Base-by-base conservation (phyloP, 2,888 invertebrate species). In the Bellardia bayeri region DNA sequence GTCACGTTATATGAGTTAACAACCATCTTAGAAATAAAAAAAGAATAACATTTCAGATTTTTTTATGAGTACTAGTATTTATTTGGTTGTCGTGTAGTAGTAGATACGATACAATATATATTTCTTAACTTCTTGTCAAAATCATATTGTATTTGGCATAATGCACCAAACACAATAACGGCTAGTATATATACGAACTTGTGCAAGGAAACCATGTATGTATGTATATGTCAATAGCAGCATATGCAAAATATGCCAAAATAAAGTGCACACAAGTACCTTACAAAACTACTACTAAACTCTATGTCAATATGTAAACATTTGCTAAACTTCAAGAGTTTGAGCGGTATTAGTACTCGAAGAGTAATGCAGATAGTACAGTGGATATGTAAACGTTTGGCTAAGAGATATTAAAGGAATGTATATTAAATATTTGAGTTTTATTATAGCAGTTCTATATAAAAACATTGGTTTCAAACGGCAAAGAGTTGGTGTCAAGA, bases 1-100 rank as follows among this genome's bases (percentile, higher is more conserved):
- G 92, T 92, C 92, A 92, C 92, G 92, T 89, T 87, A 86, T 89
- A 89, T 90, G 80, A 87, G 84, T 89, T 89, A 87, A 84, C 84
- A 87, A 87, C 80, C 86, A 83, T 87, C 86, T 75, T 80, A 85
- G 42, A 74, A 69, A 61, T 42, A 7, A 56, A 81, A 80, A 81
- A 78, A 80, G 23, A 86, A 69, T 51, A 86, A 83, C 51, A 51
- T 80, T 82, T 75, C 80, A 16, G 72, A 40, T 30, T 40, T 58
- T 72, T 83, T 71, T 78, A 64, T 2, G 40, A 45, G 30, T 51
- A 51, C 63, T 16, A 72, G 42, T 80, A 42, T 63, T 71, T 45
- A 45, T 9, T 45, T 45, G 11, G 11, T 81, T 58, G 58, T 54
- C 75, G 83, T 81, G 40, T 80, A 58, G 51, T 61, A 74, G 79